Evolutionary conservation across 2,113 vertebrate species (phyloP), one percentile per base, ranked within the genome.

Genomic region (Panthera leo): DNA sequence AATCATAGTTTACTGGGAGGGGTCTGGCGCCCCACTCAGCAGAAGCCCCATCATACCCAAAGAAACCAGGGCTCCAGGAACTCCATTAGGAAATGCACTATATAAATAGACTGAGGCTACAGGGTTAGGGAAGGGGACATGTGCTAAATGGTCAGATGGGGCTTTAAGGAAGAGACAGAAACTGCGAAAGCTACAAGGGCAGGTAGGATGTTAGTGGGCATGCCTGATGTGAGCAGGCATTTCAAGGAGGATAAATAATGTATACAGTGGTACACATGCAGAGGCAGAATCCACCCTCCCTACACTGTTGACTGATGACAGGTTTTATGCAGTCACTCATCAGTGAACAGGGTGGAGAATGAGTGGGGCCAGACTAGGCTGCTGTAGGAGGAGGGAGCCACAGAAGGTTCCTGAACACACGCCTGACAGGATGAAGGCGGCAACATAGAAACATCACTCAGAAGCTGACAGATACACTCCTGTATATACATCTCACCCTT

Each of bases 81-180:
- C 12, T 2, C 15, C 29, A 29, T 18, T 4, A 45, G 61, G 51
- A 86, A 94, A 92, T 5, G 48, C 36, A 27, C 9, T 9, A 13
- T 5, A 8, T 9, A 67, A 29, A 31, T 61, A 86, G 91, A 34
- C 25, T 18, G 45, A 25, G 39, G 85, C 45, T 86, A 25, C 51
- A 5, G 36, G 16, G 18, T 11, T 7, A 7, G 11, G 9, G 18
- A n/a, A 3, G 21, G 13, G 42, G 21, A 1, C 16, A 18, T 13
- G 34, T 15, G 25, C 63, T 14, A 36, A 14, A 6, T 21, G n/a
- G 31, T 45, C 76, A 45, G n/a, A 75, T 76, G 63, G 10, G 36
- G 65, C 34, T 73, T 65, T 21, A 12, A 3, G 84, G 58, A 48
- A 63, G 73, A 85, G 63, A 84, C 34, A 53, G 63, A 76, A 58